phyloP scores from a whole-genome alignment of 2,797 vertebrate species.

The Notoglanidium macrostoma region DNA sequence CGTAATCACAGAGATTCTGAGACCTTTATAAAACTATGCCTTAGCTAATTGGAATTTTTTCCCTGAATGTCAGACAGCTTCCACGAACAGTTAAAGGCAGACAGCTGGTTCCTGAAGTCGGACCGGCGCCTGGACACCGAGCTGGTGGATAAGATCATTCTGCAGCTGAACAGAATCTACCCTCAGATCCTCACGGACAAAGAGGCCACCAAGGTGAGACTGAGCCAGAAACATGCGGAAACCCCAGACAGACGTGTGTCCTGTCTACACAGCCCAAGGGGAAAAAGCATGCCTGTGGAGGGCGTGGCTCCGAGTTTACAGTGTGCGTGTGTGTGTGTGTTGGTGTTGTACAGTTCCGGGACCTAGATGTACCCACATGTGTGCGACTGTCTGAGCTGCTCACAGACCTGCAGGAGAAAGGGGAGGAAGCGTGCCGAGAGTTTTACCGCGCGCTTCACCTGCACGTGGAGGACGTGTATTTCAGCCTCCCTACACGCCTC shows the following conservation, averaged over 20 bases:
- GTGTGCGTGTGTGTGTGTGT: neutral
- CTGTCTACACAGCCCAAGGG: neutral
- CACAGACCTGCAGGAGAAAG: constrained; percentile 83
- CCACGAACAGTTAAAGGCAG: constrained; percentile 84
- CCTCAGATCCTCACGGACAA: constrained; percentile 94
- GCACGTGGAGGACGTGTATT: constrained; percentile 88
- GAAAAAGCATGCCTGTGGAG: neutral
- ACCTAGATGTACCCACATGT: constrained; percentile 84
- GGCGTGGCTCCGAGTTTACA: neutral
- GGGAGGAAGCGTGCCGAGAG: constrained; percentile 90
- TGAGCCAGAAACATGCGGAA: neutral
- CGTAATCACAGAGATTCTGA: neutral
- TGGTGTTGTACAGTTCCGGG: constrained; percentile 82
- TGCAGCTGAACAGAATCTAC: constrained; percentile 96
- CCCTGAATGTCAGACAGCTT: constrained; percentile 73
- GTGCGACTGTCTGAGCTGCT: constrained; percentile 84
- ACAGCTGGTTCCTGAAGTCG: constrained; percentile 80
- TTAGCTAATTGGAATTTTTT: neutral
- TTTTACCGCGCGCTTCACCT: constrained; percentile 93
- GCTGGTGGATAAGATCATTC: constrained; percentile 88
- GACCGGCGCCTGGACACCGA: constrained; percentile 84
- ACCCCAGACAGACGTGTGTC: neutral
- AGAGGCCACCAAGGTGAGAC: constrained; percentile 89
- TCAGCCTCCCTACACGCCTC: constrained; percentile 86
- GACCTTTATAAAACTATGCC: neutral